phyloP scores from a whole-genome alignment of 2,113 vertebrate species.

The Nestor notabilis region DNA sequence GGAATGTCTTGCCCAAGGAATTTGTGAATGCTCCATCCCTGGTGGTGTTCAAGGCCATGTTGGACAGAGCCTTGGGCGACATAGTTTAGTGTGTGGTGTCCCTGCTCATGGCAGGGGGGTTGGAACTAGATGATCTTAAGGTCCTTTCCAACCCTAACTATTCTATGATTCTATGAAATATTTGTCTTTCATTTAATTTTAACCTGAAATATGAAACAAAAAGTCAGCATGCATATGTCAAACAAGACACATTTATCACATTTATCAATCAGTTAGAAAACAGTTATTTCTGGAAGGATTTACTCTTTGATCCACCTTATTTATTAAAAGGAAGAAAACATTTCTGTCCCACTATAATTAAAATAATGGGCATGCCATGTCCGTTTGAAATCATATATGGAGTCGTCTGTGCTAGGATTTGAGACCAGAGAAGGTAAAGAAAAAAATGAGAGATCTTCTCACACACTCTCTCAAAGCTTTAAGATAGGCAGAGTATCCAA shows the following conservation, averaged over 20 bases:
- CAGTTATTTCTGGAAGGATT: not conserved
- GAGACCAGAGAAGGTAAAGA: not conserved
- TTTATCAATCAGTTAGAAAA: not conserved
- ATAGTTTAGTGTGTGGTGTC: too few species aligned
- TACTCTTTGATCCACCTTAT: not conserved
- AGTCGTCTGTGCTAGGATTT: not conserved
- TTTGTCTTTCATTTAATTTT: not conserved
- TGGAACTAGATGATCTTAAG: too few species aligned
- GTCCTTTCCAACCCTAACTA: too few species aligned
- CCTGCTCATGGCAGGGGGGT: too few species aligned
- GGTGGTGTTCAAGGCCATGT: too few species aligned
- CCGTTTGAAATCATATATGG: not conserved
- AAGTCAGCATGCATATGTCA: not conserved
- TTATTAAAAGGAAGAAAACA: not conserved
- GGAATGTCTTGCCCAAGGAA: too few species aligned
- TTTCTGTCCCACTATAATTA: not conserved
- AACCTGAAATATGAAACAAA: not conserved
- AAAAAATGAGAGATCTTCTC: not conserved
- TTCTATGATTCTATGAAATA: too few species aligned
- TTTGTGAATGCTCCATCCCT: too few species aligned
- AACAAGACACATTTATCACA: not conserved
- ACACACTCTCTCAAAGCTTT: not conserved
- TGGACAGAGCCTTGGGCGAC: too few species aligned
- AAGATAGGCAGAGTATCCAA: not conserved
- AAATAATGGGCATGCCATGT: not conserved